Evolutionary conservation across 2,888 invertebrate genomes (phyloP), one percentile per base, ranked within the genome.

Genomic region (Dicyrtomina minuta): DNA sequence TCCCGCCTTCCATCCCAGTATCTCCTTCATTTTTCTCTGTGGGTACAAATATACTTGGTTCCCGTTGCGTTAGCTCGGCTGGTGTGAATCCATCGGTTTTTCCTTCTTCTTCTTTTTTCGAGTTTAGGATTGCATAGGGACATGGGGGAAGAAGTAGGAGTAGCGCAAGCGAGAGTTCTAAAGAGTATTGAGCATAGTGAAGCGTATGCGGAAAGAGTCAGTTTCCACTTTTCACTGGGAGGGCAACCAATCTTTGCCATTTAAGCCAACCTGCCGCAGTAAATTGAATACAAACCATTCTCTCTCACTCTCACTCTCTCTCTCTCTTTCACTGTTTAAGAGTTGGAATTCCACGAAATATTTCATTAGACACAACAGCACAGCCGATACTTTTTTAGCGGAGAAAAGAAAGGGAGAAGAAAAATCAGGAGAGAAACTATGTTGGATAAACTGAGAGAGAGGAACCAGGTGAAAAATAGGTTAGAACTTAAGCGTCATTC

Each of bases 281-380:
- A 64, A 51, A 64, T 64, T 64, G 64, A 64, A 51, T 64, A 51
- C 51, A 64, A 64, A 64, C 64, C 64, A 64, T 51, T 33, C 27
- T 64, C 33, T n/a, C n/a, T n/a, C n/a, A n/a, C n/a, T n/a, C n/a
- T n/a, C n/a, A n/a, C n/a, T n/a, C n/a, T n/a, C n/a, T n/a, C n/a
- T n/a, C n/a, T n/a, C n/a, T n/a, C n/a, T n/a, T n/a, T n/a, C n/a
- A n/a, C n/a, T 51, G 64, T 64, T 62, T 64, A 64, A 51, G 51
- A 51, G 51, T 2, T 20, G 33, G 39, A 64, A 64, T 64, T 24
- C 55, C 26, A 41, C 65, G 65, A 65, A 65, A 65, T 65, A 65
- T 65, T 65, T 65, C 65, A 65, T 65, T 65, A 65, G 65, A 17
- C 49, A 41, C 39, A n/a, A 39, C n/a, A 8, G 15, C 12, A 39